Percentiles rank a stretch among this genome's conserved stretches.
Evolutionary conservation across 1,140 invertebrate species (phyloP).

Genomic region (Zelostemma sp.): DNA sequence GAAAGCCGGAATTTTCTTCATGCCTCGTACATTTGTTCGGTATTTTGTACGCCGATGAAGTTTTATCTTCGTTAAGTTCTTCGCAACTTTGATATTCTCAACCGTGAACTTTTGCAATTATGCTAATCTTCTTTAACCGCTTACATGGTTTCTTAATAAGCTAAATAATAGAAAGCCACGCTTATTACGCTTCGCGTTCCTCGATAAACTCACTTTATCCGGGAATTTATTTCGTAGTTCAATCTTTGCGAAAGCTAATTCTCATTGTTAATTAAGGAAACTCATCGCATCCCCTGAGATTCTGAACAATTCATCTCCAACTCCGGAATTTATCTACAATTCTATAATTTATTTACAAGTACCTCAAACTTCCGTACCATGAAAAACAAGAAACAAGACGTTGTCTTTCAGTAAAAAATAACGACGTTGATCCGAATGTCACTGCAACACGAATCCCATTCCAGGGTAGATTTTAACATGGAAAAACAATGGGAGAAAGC

Average conservation of each 20-base stretch:
- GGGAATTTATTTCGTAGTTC: too few species aligned
- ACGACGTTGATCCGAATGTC: slow-evolving; percentile 1
- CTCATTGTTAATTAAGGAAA: too few species aligned
- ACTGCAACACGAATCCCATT: not conserved
- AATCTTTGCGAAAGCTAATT: too few species aligned
- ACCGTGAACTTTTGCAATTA: not conserved
- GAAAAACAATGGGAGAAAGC: slow-evolving; percentile 22
- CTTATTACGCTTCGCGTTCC: not conserved
- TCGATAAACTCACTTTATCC: too few species aligned
- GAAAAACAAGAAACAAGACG: too few species aligned
- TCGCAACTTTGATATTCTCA: too few species aligned
- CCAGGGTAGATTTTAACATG: slow-evolving; percentile 6
- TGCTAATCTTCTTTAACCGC: not conserved
- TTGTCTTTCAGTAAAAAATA: not conserved
- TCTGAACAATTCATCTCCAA: not conserved
- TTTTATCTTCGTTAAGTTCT: too few species aligned
- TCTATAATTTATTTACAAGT: not conserved
- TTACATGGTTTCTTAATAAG: not conserved
- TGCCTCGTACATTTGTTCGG: too few species aligned
- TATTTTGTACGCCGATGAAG: too few species aligned
- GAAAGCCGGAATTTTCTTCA: not conserved
- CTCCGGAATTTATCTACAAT: not conserved
- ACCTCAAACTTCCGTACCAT: too few species aligned
- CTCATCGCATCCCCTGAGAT: too few species aligned
- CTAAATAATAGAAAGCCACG: not conserved